Percentiles rank a stretch among this genome's conserved stretches.
Evolutionary conservation across 2,113 vertebrate species (phyloP).

Genomic region (Grallaria varia): DNA sequence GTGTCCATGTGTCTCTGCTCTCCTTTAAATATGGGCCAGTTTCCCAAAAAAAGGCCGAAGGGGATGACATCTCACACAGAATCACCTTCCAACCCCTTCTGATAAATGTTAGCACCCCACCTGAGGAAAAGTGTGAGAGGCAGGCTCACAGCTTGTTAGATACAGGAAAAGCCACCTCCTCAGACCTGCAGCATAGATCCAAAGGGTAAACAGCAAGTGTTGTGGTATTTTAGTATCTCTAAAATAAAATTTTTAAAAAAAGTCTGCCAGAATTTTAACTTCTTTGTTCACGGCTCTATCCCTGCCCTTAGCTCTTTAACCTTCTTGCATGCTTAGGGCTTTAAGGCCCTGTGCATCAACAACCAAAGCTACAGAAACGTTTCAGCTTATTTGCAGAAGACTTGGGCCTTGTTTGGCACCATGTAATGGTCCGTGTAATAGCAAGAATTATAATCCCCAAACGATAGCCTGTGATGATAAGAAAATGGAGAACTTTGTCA

Average conservation of each 20-base stretch:
- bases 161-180: background rate
- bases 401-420: background rate
- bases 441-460: background rate
- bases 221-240: background rate
- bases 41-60: background rate
- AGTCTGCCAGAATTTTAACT: background rate
- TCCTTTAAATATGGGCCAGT: background rate
- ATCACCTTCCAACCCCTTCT: background rate
- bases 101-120: background rate
- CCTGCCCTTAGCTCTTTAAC: background rate
- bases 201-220: background rate
- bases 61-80: background rate
- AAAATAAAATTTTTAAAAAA: background rate
- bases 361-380: background rate
- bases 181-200: background rate
- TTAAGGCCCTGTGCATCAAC: background rate
- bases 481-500: background rate
- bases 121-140: background rate
- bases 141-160: background rate
- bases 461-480: background rate
- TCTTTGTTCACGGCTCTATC: background rate
- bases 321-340: background rate
- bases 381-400: background rate
- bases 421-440: background rate
- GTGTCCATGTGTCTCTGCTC: background rate